Conservation (phyloP, 2,888 invertebrate species). For the Nephrotoma guestfalica region DNA sequence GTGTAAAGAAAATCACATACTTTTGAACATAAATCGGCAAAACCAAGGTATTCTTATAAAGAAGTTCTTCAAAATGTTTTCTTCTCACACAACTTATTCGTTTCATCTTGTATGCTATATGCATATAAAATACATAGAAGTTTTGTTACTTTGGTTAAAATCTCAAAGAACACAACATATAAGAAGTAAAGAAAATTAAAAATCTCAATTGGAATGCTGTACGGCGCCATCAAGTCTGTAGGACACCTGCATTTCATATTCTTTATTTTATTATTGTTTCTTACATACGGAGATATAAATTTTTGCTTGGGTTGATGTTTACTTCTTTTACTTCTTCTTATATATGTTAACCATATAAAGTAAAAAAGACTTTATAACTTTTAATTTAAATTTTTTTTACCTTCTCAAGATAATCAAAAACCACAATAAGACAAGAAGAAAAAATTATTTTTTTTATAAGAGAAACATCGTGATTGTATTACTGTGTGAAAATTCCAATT, state of each 20-base stretch:
- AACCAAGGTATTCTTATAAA: background rate
- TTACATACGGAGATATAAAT: background rate
- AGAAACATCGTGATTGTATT: background rate
- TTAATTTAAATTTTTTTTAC: background rate
- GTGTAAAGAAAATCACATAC: background rate
- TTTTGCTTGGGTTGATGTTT: background rate
- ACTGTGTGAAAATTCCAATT: background rate
- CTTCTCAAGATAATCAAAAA: background rate
- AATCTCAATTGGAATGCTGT: conserved; percentile 4
- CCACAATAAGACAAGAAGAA: background rate
- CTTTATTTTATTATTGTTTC: background rate
- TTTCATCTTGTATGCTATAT: background rate
- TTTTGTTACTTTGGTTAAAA: background rate
- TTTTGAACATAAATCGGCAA: background rate
- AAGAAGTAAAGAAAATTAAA: background rate
- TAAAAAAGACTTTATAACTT: background rate
- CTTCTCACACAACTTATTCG: background rate
- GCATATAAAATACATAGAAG: background rate
- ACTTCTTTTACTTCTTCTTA: background rate
- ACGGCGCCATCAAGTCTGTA: conserved; percentile 7
- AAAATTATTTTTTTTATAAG: background rate
- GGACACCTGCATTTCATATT: conserved; percentile 6
- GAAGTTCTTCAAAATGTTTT: background rate
- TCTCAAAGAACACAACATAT: background rate
- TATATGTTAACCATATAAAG: background rate